Evolutionary conservation across 2,797 vertebrate genomes (phyloP), one percentile per base, ranked within the genome.

Genomic region (Pitangus sulphuratus): DNA sequence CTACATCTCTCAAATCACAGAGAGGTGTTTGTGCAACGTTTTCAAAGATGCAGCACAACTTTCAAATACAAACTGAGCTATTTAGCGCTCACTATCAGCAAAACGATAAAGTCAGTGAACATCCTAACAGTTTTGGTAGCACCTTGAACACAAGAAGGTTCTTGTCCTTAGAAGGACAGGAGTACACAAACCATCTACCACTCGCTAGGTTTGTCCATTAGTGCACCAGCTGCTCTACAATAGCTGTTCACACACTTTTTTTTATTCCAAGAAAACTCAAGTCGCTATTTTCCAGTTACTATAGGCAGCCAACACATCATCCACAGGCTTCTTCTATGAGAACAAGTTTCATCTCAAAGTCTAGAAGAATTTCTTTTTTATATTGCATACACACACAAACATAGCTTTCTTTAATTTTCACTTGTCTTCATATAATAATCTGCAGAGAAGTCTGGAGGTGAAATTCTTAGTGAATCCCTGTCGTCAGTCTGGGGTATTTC

Each of bases 1-100:
- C 87, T 62, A 47, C 92, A 45, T 6, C 70, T 33, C 35, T 12
- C 71, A 75, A 57, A 79, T 47, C 85, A 70, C 78, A 89, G 5
- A 69, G 21, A 35, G 88, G 31, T 8, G 39, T 78, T 86, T 76
- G 83, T 76, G 90, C 72, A 94, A 89, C 60, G 62, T 68, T 97
- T 88, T 40, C 91, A 89, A 58, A 95, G 88, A 35, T 20, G 33
- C 40, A 68, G 79, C 76, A 69, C 45, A 78, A 76, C 80, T 90
- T 94, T 54, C 60, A 93, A 61, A 87, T 28, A 89, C 48, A 80
- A 93, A 72, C 76, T 40, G 57, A 83, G 72, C 70, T 89, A 35
- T 44, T 88, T 50, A 47, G 40, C 8, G 54, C 6, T 68, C 70
- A n/a, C 77, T 79, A 72, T 69, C 82, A 53, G 69, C 89, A 82